Base-by-base conservation (phyloP, 2,797 vertebrate genomes). In the Diplodus puntazzo region DNA sequence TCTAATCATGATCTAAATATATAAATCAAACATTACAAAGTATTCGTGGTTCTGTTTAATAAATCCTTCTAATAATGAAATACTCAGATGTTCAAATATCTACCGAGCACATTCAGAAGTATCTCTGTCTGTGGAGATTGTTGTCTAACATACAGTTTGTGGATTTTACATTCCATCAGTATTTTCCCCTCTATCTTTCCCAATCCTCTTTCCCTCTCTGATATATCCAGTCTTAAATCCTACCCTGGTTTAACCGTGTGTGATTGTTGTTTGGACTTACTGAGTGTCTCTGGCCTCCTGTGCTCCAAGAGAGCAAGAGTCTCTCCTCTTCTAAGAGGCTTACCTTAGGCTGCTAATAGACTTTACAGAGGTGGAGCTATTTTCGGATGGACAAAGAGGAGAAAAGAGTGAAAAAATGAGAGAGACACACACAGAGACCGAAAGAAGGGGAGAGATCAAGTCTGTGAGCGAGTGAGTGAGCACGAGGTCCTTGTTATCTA, bases 341-440 rank as follows among this genome's bases (percentile, higher is more conserved):
- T 94, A 94, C 77, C 86, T 83, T 88, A 94, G 92, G 87, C 92
- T 85, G 82, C 87, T 94, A 92, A 94, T 91, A 86, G 92, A 88
- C 92, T 94, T 94, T 88, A 85, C 70, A 89, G 62, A 85, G 90
- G 85, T 87, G 82, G 84, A 81, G 84, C 90, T 94, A 93, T 90
- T 91, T 90, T 70, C 64, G 77, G 83, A 71, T 49, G 73, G 79
- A 88, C 82, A 92, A 87, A 88, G 81, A 75, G 34, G 75, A 79
- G 61, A 63, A 80, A 53, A 83, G 69, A 67, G 48, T 46, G n/a
- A 20, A 46, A 77, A 75, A 81, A 78, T 68, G 18, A 87, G 67
- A 58, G 58, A 55, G 64, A 25, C 13, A 18, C 48, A 48, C 27
- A 73, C 20, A 59, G 52, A 64, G 69, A 58, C 46, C 5, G 5